phyloP scores from a whole-genome alignment of 2,888 invertebrate species.

The Synanthedon andrenaeformis region DNA sequence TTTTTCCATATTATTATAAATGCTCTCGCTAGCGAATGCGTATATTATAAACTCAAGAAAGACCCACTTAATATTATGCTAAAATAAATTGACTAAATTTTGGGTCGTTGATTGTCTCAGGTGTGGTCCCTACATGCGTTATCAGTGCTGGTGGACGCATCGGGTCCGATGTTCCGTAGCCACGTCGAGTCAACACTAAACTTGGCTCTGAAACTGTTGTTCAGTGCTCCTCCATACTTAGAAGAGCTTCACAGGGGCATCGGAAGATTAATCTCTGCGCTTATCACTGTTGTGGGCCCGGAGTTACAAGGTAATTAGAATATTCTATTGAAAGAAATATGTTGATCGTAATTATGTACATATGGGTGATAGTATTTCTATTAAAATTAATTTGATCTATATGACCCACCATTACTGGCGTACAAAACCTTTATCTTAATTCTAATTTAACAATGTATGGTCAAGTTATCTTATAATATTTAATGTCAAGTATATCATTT shows the following conservation, averaged over 20 bases:
- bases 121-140: conserved; percentile 98
- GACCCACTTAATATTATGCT: too few relatives aligned
- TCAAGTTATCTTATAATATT: too few relatives aligned
- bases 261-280: conserved; percentile 91
- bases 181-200: conserved; percentile 96
- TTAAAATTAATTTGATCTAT: background rate
- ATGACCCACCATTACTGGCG: too few relatives aligned
- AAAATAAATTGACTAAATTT: too few relatives aligned
- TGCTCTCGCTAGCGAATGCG: too few relatives aligned
- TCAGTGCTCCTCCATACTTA: conserved; percentile 90
- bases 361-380: background rate
- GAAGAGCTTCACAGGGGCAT: conserved; percentile 91
- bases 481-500: too few relatives aligned
- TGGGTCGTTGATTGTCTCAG: conserved; percentile 34
- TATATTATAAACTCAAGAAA: too few relatives aligned
- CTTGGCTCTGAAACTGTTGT: conserved; percentile 87
- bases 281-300: conserved; percentile 98
- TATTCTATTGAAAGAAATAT: background rate
- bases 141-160: conserved; percentile 95
- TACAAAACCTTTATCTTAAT: too few relatives aligned
- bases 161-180: conserved; percentile 98
- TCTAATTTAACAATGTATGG: too few relatives aligned
- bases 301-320: conserved; percentile 88
- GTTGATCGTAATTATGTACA: background rate
- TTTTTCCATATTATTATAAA: too few relatives aligned